Conservation (phyloP, 2,888 invertebrate species). For the Nasonia oneida region DNA sequence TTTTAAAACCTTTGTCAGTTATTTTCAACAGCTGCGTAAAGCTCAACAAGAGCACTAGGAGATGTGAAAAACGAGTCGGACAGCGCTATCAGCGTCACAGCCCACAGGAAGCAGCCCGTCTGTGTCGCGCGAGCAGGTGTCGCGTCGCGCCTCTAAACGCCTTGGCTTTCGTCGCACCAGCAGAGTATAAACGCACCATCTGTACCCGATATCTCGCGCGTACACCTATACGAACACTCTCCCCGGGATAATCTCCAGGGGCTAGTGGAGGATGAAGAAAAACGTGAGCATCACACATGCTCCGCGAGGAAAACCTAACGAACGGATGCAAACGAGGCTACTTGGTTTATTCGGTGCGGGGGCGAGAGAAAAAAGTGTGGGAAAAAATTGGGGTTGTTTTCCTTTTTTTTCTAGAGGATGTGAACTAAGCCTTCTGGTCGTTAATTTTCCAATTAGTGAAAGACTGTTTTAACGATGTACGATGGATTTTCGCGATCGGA, state of each 20-base stretch:
- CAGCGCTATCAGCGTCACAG: not conserved
- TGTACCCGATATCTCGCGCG: not conserved
- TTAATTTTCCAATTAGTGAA: not conserved
- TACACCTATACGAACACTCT: not conserved
- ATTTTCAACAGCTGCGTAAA: not conserved
- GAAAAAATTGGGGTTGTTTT: conserved; percentile 22
- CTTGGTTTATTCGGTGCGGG: not conserved
- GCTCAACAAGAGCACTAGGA: too few species aligned
- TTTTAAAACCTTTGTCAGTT: not conserved
- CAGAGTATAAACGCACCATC: not conserved
- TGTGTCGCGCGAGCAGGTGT: conserved; percentile 13
- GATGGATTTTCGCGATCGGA: not conserved
- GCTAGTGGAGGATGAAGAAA: conserved; percentile 14
- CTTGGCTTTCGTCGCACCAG: conserved; percentile 11
- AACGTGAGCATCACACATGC: not conserved
- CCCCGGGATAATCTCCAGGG: conserved; percentile 29
- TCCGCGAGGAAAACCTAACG: not conserved
- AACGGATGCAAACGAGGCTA: conserved; percentile 12
- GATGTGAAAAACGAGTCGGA: not conserved
- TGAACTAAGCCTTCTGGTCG: not conserved
- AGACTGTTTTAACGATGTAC: not conserved
- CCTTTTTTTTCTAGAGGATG: not conserved
- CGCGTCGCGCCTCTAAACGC: not conserved
- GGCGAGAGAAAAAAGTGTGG: conserved; percentile 17
- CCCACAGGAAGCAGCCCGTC: conserved; percentile 2